Evolutionary conservation across 2,797 vertebrate species (phyloP).

Genomic region (Xenentodon cancila): DNA sequence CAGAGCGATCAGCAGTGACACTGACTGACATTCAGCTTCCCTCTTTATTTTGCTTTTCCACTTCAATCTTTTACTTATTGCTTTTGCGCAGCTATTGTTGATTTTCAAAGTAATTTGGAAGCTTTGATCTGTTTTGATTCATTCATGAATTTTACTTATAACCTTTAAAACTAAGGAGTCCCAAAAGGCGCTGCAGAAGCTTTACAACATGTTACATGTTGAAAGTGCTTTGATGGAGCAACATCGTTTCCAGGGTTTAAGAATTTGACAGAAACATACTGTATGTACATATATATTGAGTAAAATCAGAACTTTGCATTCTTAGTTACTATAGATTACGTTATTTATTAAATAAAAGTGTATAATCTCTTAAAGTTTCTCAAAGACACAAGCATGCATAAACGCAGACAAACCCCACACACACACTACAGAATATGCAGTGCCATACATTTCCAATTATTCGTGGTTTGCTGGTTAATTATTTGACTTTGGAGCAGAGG

Average conservation of each 20-base stretch:
- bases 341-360: slow-evolving; percentile 76
- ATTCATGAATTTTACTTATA: neutral
- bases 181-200: too few relatives aligned
- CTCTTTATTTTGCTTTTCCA: slow-evolving; percentile 61
- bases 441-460: slow-evolving; percentile 71
- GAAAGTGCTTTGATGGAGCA: too few relatives aligned
- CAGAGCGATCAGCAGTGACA: slow-evolving; percentile 38
- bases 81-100: slow-evolving; percentile 38
- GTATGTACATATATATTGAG: slow-evolving; percentile 13
- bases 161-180: too few relatives aligned
- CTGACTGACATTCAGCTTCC: slow-evolving; percentile 30
- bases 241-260: neutral
- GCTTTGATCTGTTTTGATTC: slow-evolving; percentile 8
- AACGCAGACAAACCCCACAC: slow-evolving; percentile 2
- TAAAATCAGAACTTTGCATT: slow-evolving; percentile 52
- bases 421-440: slow-evolving; percentile 22
- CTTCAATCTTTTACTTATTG: slow-evolving; percentile 33
- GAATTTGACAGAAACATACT: neutral
- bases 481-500: slow-evolving; percentile 67
- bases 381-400: slow-evolving; percentile 7
- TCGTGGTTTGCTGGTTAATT: slow-evolving; percentile 74
- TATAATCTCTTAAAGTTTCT: slow-evolving; percentile 65
- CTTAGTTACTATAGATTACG: slow-evolving; percentile 71
- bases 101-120: slow-evolving; percentile 28
- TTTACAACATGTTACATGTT: too few relatives aligned